Evolutionary conservation across 2,888 invertebrate species (phyloP), one percentile per base, ranked within the genome.

Genomic region (Pherbina coryleti): DNA sequence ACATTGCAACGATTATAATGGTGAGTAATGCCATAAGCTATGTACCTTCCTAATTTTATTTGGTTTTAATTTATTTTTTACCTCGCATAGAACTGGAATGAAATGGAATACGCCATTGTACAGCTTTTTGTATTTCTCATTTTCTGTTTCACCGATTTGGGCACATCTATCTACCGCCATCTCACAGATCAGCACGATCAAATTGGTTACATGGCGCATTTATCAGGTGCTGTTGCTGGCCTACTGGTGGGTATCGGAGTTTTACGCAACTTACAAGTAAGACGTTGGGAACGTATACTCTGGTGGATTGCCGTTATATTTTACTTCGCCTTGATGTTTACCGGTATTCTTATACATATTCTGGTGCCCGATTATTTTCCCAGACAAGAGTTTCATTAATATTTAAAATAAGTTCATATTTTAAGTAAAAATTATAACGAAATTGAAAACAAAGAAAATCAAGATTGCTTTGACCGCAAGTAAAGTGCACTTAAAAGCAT

Each of bases 121-220:
- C 96, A 98, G 85, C 91, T 98, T 31, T 87, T 95, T 8, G 93
- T 97, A 25, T 96, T 99, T 86, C 83, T 97, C 0, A 89, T 97
- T 8, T 92, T 98, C 81, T 95, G 95, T 5, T 92, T 91, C 0
- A 93, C 95, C 57, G 99, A 99, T 90, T 91, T 97, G 70, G 96
- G 97, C 28, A 94, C 96, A 14, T 98, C 98, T 0, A 92, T 99
- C 49, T 98, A 98, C 90, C 95, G 96, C 19, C 97, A 98, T 88
- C 91, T 93, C 79, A 91, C 93, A 22, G 92, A 93, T 71, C 90
- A 92, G 1, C 91, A 93, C 66, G 94, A 94, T 86, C 94, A 97
- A 90, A 94, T 98, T 75, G 98, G 98, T 14, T 98, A 98, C 87
- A 95, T 96, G 0, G 98, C 98, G 8, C 99, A 99, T 90, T 91